Conservation (phyloP, 2,113 vertebrate species). For the Urocitellus parryii region DNA sequence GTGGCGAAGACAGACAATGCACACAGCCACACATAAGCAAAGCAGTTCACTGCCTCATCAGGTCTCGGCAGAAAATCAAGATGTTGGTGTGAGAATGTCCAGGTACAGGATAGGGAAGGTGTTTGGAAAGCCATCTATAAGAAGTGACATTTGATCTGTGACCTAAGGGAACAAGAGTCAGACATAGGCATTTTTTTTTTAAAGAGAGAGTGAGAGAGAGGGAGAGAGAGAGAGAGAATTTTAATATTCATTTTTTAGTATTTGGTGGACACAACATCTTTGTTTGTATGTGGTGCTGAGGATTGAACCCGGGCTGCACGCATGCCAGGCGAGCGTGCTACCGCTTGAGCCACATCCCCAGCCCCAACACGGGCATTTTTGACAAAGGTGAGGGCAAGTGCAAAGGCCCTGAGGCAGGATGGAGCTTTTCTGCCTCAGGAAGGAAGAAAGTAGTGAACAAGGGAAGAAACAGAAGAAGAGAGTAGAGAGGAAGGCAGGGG, state of each 20-base stretch:
- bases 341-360: too few relatives aligned
- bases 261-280: too few relatives aligned
- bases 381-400: neutral
- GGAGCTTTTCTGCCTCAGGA: neutral
- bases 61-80: neutral
- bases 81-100: too few relatives aligned
- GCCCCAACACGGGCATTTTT: neutral
- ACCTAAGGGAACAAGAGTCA: neutral
- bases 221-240: too few relatives aligned
- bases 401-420: neutral
- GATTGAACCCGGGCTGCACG: too few relatives aligned
- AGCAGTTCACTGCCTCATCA: neutral
- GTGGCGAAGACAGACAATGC: neutral
- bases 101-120: neutral
- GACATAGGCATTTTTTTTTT: neutral
- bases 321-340: too few relatives aligned
- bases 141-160: neutral
- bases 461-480: neutral
- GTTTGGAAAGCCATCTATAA: neutral
- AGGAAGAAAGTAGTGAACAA: neutral
- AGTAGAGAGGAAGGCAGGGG: neutral
- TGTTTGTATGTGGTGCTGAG: too few relatives aligned
- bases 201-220: too few relatives aligned
- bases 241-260: too few relatives aligned
- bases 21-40: accelerated